Evolutionary conservation across 2,888 invertebrate species (phyloP).

Genomic region (Neocrepidodera transversa): DNA sequence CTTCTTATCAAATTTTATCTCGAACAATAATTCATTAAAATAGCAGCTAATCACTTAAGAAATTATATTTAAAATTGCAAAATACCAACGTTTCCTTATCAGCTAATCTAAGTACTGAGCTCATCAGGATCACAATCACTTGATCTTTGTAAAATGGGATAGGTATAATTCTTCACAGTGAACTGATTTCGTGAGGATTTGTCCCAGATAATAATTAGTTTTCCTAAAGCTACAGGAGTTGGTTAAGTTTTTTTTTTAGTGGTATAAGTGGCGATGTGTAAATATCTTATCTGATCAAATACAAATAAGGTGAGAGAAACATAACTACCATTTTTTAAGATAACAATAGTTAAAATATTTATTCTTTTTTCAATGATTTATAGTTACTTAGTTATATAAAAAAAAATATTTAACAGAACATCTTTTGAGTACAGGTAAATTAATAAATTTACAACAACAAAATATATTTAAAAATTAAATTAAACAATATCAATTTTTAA

Average conservation of each 20-base stretch:
- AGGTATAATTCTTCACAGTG: not conserved
- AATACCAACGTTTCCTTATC: constrained; percentile 6
- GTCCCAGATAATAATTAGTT: not conserved
- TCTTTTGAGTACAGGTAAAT: too few species aligned
- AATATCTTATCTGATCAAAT: not conserved
- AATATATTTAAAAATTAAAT: too few species aligned
- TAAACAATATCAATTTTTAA: too few species aligned
- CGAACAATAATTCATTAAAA: not conserved
- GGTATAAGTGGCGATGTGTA: not conserved
- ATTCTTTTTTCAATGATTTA: too few species aligned
- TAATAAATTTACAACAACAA: too few species aligned
- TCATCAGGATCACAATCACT: not conserved
- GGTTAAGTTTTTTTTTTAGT: not conserved
- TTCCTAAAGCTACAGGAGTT: not conserved
- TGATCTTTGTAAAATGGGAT: not conserved
- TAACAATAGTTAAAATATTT: too few species aligned
- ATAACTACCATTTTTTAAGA: too few species aligned
- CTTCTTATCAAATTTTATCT: constrained; percentile 2
- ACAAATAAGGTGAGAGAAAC: not conserved
- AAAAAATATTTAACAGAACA: too few species aligned
- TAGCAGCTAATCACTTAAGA: not conserved
- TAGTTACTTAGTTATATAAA: too few species aligned
- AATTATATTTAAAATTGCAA: constrained; percentile 1
- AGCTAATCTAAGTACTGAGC: not conserved
- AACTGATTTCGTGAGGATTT: not conserved